Percentiles rank a stretch among this genome's conserved stretches.
phyloP scores from a whole-genome alignment of 2,113 vertebrate species.

The Corythoichthys haematopterus region DNA sequence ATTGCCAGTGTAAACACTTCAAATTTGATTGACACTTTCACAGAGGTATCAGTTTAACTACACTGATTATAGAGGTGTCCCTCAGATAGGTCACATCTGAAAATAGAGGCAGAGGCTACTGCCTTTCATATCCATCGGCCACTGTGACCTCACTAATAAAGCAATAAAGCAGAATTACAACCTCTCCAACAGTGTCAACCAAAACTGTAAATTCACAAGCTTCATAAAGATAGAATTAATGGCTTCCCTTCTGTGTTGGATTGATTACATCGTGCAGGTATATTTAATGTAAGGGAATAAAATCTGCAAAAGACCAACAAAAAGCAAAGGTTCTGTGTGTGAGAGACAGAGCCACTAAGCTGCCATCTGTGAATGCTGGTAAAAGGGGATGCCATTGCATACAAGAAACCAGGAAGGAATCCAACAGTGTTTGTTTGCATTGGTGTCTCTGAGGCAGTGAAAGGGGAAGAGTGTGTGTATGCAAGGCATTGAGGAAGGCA shows the following conservation, averaged over 20 bases:
- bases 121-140: neutral
- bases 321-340: constrained; percentile 12
- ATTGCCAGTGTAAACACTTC: neutral
- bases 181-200: constrained; percentile 2
- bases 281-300: constrained; percentile 5
- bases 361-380: constrained; percentile 35
- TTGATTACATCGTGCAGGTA: constrained; percentile 7
- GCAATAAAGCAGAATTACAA: constrained; percentile 8
- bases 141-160: constrained; percentile 5
- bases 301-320: constrained; percentile 1
- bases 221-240: constrained; percentile 5
- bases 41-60: neutral
- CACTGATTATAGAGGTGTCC: neutral
- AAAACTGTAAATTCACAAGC: constrained; percentile 7
- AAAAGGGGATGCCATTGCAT: constrained; percentile 24
- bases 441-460: constrained; percentile 22
- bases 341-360: constrained; percentile 22
- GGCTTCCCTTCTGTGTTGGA: constrained; percentile 1
- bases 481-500: constrained; percentile 50
- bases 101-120: neutral
- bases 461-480: constrained; percentile 22
- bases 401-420: constrained; percentile 33
- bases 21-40: neutral
- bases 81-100: neutral
- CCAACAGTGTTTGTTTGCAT: constrained; percentile 52